Evolutionary conservation across 2,797 vertebrate species (phyloP), one percentile per base, ranked within the genome.

Genomic region (Enteromius paludinosus): DNA sequence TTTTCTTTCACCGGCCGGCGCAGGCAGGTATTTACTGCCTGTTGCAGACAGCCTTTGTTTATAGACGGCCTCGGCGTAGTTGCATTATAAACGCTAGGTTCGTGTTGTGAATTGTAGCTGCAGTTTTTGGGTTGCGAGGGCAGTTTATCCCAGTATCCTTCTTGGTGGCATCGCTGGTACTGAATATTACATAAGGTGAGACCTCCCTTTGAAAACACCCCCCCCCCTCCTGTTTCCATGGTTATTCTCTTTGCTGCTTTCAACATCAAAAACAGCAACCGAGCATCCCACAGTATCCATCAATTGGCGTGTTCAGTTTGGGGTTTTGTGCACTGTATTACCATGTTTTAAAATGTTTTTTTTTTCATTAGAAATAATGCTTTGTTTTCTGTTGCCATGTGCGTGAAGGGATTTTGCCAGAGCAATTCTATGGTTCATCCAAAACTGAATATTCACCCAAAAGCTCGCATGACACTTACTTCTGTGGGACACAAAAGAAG

Each of bases 211-310:
- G 78, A 72, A 83, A 54, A 23, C 59, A 5, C 35, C 82, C 23
- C 45, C n/a, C 14, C 9, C 73, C 45, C 28, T 17, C 69, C 8
- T 56, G 86, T 89, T 86, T 85, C 82, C 85, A 86, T 84, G 83
- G 83, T 72, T 79, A 74, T 86, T 56, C 68, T 61, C 45, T 69
- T 82, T 76, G 78, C 75, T 45, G 75, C 71, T 68, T 81, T 85
- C 66, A 82, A 77, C 70, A 85, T 82, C 73, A 70, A 70, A 88
- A 83, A 66, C 79, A 56, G 41, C 49, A 47, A 35, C 25, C 15
- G 28, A 76, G 68, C 49, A 78, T 73, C 74, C 78, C 52, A 73
- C 68, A 33, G 71, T n/a, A 69, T 56, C 59, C 35, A 41, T 68
- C 65, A 81, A 83, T 49, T 41, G 59, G n/a, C 5, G n/a, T 0